Conservation (phyloP, 2,888 invertebrate species). For the Rhamphomyia laevipes region DNA sequence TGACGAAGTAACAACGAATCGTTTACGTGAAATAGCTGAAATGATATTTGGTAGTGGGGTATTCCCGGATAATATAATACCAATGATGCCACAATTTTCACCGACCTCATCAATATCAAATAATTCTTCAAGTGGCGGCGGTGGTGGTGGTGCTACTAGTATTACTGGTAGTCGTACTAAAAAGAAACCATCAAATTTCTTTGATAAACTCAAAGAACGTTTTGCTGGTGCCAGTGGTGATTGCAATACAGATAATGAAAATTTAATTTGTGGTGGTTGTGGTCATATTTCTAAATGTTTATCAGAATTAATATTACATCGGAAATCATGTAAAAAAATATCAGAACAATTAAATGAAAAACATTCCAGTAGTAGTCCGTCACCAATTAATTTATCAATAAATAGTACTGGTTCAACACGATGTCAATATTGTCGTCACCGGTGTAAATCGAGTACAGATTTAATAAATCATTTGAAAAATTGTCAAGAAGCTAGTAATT, state of each 20-base stretch:
- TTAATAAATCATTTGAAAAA: slow-evolving; percentile 61
- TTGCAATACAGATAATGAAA: slow-evolving; percentile 50
- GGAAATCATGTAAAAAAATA: slow-evolving; percentile 47
- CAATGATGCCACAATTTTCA: slow-evolving; percentile 24
- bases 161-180: slow-evolving; percentile 8
- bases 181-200: slow-evolving; percentile 49
- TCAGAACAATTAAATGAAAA: slow-evolving; percentile 18
- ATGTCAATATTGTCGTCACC: slow-evolving; percentile 75
- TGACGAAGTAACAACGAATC: background rate
- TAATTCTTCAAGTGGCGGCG: background rate
- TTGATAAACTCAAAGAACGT: slow-evolving; percentile 69
- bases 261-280: slow-evolving; percentile 51
- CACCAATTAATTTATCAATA: slow-evolving; percentile 38
- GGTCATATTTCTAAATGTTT: slow-evolving; percentile 69
- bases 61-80: slow-evolving; percentile 21
- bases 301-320: slow-evolving; percentile 69
- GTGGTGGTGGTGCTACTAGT: slow-evolving; percentile 2
- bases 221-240: slow-evolving; percentile 50
- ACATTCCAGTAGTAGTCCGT: slow-evolving; percentile 18
- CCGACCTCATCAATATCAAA: slow-evolving; percentile 18
- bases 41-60: slow-evolving; percentile 30
- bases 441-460: slow-evolving; percentile 76
- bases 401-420: slow-evolving; percentile 51
- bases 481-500: slow-evolving; percentile 46
- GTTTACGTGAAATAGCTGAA: slow-evolving; percentile 45